Evolutionary conservation across 2,113 vertebrate genomes (phyloP).

Genomic region (Alaudala cheleensis): DNA sequence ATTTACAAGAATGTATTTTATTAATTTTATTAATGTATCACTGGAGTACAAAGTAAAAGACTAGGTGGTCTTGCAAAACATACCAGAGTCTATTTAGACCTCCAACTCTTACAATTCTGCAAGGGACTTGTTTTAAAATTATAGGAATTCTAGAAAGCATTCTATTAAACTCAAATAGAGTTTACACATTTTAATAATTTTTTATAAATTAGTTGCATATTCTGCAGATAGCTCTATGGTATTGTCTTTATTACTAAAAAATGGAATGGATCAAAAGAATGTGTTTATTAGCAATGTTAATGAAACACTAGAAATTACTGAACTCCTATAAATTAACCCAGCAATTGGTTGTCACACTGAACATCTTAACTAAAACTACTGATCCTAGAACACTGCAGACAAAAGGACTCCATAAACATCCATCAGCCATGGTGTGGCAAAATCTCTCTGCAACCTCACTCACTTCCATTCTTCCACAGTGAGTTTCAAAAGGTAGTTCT

Average conservation of each 20-base stretch:
- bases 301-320: not conserved
- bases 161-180: not conserved
- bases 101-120: not conserved
- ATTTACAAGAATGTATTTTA: constrained; percentile 43
- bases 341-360: not conserved
- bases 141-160: not conserved
- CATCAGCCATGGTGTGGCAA: not conserved
- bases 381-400: not conserved
- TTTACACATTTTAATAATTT: not conserved
- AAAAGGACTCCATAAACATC: not conserved
- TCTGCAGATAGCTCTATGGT: not conserved
- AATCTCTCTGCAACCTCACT: not conserved
- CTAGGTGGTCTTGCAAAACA: not conserved
- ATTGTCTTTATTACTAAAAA: not conserved
- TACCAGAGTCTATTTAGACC: not conserved
- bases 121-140: not conserved
- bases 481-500: not conserved
- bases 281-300: not conserved
- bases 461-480: not conserved
- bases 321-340: not conserved
- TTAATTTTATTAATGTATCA: constrained; percentile 58
- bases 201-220: not conserved
- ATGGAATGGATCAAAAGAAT: not conserved
- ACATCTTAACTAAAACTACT: not conserved
- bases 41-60: not conserved